Evolutionary conservation across 2,113 vertebrate genomes (phyloP).

Genomic region (Agapornis roseicollis): DNA sequence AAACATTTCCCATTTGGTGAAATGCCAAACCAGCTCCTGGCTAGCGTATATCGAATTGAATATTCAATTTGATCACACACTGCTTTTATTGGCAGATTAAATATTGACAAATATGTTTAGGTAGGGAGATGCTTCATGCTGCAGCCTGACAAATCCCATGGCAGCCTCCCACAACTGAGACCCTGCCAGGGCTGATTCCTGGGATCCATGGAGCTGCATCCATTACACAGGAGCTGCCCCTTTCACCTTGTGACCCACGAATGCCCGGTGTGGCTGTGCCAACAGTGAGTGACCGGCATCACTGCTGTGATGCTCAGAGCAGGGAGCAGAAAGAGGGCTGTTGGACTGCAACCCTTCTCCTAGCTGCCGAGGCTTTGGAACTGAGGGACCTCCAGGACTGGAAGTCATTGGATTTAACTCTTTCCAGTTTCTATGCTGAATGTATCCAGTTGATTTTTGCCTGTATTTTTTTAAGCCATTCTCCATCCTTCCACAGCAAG

Average conservation of each 20-base stretch:
- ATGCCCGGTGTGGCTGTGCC: neutral
- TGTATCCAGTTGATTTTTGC: neutral
- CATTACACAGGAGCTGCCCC: neutral
- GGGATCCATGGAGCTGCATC: fast-evolving
- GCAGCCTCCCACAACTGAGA: neutral
- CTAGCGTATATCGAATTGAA: neutral
- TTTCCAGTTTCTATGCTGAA: neutral
- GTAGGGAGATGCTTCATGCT: neutral
- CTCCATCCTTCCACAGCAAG: neutral
- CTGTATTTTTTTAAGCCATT: neutral
- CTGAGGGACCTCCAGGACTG: neutral
- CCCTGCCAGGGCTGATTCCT: neutral
- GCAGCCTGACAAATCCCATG: neutral
- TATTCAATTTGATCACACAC: constrained; percentile 2
- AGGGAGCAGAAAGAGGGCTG: neutral
- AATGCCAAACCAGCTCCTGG: neutral
- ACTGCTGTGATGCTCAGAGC: neutral
- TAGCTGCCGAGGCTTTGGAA: neutral
- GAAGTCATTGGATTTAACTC: neutral
- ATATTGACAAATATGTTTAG: neutral
- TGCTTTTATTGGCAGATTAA: constrained; percentile 10
- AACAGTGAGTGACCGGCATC: neutral
- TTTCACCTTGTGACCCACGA: neutral
- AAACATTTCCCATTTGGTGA: neutral
- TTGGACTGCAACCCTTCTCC: neutral